Base-by-base conservation (phyloP, 1,140 invertebrate species). In the Ceratina japonica region DNA sequence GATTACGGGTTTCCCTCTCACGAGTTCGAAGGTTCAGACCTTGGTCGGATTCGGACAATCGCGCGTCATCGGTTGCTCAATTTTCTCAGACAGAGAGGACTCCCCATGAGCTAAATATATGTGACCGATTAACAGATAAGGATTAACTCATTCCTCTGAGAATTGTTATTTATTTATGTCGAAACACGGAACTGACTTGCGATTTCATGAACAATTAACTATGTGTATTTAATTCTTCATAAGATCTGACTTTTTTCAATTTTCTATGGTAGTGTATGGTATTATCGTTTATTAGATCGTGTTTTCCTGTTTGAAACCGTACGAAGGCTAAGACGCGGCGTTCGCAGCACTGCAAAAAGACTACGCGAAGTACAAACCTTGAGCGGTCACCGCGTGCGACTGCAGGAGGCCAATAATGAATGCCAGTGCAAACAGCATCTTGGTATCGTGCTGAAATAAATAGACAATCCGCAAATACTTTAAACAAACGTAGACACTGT, bases 301-400 rank as follows among this genome's bases (percentile, higher is more conserved):
- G n/a, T 56, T 27, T 62, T 62, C 15, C 3, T 18, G n/a, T 51
- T 27, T 2, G 3, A 52, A 70, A 62, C 10, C 37, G 2, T 5
- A 27, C 63, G 59, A 44, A 22, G 78, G 31, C 20, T 20, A 24
- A 18, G 8, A 70, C 69, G 70, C 49, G 18, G 5, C 10, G 8
- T 20, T 20, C 12, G 37, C 24, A 51, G 54, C 20, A 31, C 22
- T 8, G 22, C 0, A n/a, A 64, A 75, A 62, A 52, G 15, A 3
- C 58, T n/a, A 80, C 72, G 75, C 15, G n/a, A 76, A 75, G 4
- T 13, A 10, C 83, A 61, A 76, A 84, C 83, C 83, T 84, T 84
- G 72, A 73, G 82, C 83, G 2, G 70, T 58, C 12, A 65, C 70
- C 37, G 71, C 20, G 49, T 56, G 68, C 31, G 71, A 62, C 20